phyloP scores from a whole-genome alignment of 2,113 vertebrate species.

The Silurus asotus region DNA sequence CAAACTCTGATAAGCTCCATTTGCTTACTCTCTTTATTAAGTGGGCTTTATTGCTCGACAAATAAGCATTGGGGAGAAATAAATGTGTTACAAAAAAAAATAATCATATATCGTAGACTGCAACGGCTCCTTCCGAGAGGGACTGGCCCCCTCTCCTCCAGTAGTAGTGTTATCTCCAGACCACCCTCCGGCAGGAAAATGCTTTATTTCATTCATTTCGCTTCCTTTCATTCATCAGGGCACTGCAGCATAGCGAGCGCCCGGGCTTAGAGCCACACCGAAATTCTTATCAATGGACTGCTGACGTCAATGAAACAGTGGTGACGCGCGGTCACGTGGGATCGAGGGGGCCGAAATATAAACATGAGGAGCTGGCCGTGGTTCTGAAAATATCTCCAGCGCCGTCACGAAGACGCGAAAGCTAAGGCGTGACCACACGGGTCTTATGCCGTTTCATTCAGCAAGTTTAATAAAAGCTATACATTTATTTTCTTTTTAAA shows the following conservation, averaged over 20 bases:
- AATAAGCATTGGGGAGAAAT: neutral
- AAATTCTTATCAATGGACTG: slow-evolving; percentile 66
- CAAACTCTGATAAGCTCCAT: neutral
- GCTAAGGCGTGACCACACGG: slow-evolving; percentile 11
- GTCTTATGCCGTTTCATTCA: neutral
- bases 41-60: neutral
- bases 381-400: slow-evolving; percentile 65
- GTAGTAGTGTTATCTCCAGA: slow-evolving; percentile 28
- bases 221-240: slow-evolving; percentile 62
- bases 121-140: slow-evolving; percentile 29
- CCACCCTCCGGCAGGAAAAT: slow-evolving; percentile 43
- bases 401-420: slow-evolving; percentile 38
- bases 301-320: slow-evolving; percentile 60
- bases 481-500: neutral
- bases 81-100: neutral
- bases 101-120: neutral
- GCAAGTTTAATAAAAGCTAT: slow-evolving; percentile 14
- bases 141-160: slow-evolving; percentile 13
- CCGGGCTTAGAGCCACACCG: slow-evolving; percentile 55
- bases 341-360: slow-evolving; percentile 55
- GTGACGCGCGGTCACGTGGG: slow-evolving; percentile 59
- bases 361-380: slow-evolving; percentile 63
- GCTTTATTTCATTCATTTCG: slow-evolving; percentile 63
- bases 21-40: neutral
- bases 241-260: slow-evolving; percentile 61